A percentile compares a stretch with the other conserved stretches of the same genome.
Evolutionary conservation across 2,113 vertebrate genomes (phyloP).

Genomic region (Syrrhaptes paradoxus): DNA sequence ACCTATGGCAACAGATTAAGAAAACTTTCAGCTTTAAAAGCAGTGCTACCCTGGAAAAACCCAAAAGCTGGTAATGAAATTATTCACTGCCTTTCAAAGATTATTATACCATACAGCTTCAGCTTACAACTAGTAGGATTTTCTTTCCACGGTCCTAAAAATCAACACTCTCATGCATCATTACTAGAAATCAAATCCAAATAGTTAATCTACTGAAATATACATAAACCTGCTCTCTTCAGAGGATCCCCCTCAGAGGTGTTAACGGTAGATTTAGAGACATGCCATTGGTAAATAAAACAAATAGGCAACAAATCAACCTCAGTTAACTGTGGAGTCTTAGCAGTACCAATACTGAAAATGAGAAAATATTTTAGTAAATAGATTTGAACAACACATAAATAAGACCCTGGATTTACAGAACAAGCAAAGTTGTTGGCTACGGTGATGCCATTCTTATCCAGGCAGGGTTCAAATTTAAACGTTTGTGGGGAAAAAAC

Average conservation of each 20-base stretch:
- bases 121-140: neutral
- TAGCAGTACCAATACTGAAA: neutral
- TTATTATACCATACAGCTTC: neutral
- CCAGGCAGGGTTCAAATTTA: neutral
- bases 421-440: neutral
- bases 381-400: neutral
- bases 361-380: neutral
- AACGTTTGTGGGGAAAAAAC: neutral
- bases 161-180: neutral
- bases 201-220: neutral
- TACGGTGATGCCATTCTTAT: neutral
- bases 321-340: neutral
- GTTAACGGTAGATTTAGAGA: neutral
- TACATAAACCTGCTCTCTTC: neutral
- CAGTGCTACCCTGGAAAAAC: neutral
- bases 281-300: neutral
- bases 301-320: neutral
- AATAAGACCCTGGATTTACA: neutral
- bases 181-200: neutral
- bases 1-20: neutral
- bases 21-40: neutral
- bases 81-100: neutral
- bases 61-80: neutral
- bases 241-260: neutral
- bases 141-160: neutral